Base-by-base conservation (phyloP, 2,888 invertebrate genomes). In the Platycnemis pennipes region DNA sequence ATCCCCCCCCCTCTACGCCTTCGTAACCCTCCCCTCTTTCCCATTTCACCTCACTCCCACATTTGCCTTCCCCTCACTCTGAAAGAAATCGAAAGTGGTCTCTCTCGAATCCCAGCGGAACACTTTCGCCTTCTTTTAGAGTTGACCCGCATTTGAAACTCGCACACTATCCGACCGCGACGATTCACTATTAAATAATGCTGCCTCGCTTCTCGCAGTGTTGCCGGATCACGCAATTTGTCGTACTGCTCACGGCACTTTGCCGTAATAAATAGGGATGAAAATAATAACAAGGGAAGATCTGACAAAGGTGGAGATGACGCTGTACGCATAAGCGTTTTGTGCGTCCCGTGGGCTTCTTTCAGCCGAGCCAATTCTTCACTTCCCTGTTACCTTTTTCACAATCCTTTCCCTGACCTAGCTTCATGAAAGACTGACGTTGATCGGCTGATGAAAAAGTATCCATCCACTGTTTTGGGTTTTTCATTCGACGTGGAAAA, bases 81-180 rank as follows among this genome's bases (percentile, higher is more conserved):
- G 44, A 91, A 56, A 63, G 91, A 91, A 91, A 91, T 91, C 91
- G 91, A 91, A 91, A 91, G 91, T 91, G 91, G 69, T 91, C 42
- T 88, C 49, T 63, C 56, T 53, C 53, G 53, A 19, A 91, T 91
- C 91, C 91, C 91, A 56, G 16, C 31, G 56, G 91, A 63, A 44
- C 91, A 91, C 91, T 91, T 91, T 91, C 91, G 91, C 91, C 91
- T 91, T 91, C 91, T 91, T 91, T 63, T 91, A 26, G 69, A 69
- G 69, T 91, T 91, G 91, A 91, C 91, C 91, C 91, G 91, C 91
- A 91, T 91, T 91, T 91, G 91, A 42, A 91, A 91, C 91, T 26
- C 91, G 63, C 91, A 26, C 37, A 37, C 53, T 89, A 37, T 42
- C 31, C 49, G 49, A 13, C 49, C 46, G 16, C 88, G 7, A 2